Evolutionary conservation across 2,888 invertebrate species (phyloP), one percentile per base, ranked within the genome.

Genomic region (Epinotia brunnichana): DNA sequence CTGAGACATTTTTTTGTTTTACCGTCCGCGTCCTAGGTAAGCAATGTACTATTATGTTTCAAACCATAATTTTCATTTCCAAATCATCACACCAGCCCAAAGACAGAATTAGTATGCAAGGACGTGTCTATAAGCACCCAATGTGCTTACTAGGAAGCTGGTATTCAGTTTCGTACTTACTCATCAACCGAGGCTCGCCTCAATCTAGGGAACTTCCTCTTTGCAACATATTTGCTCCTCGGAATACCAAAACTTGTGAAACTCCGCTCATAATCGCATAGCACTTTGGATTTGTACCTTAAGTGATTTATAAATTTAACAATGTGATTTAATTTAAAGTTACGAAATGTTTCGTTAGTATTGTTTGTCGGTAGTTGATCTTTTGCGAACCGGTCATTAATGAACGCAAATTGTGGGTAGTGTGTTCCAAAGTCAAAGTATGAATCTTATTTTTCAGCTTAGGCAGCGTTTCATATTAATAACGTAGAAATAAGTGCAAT

Each of bases 121-220:
- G 74, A 54, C 76, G 72, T 74, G 78, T 80, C 78, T 79, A 77
- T 74, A 77, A 74, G 76, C 77, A 81, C 79, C 78, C 77, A 82
- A 80, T 80, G 80, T 79, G 81, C 70, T 75, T 77, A 81, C 78
- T 79, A 81, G 83, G 80, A 85, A 83, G 83, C 78, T 80, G 71
- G 80, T 85, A 82, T 85, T 81, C 81, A 83, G 85, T 81, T 83
- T 80, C 82, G 80, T 82, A 81, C 82, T 82, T 78, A 79, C 84
- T 86, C 86, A 85, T 87, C 85, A 85, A 81, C 81, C 79, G 81
- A 82, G 84, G 83, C 83, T 87, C 83, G 81, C 84, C 80, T 84
- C 87, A 86, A 90, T 88, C 85, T 82, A 84, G 79, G 82, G 83
- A 90, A 91, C 88, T 91, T 91, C 84, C 82, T 80, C 87, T 76